Conservation (phyloP, 2,888 invertebrate genomes). For the Lithosia quadra region DNA sequence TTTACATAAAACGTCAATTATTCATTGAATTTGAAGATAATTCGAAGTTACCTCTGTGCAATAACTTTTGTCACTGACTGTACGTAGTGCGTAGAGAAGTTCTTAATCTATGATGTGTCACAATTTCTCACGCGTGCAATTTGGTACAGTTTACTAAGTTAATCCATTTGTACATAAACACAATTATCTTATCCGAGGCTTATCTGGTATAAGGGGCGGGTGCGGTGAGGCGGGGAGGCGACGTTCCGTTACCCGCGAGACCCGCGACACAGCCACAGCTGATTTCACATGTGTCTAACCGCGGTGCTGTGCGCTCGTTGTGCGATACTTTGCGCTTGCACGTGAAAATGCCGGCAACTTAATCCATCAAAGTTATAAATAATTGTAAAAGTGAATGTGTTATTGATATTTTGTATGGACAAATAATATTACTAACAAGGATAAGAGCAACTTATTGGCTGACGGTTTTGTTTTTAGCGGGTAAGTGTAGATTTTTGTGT, state of each 20-base stretch:
- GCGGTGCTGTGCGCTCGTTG: slow-evolving; percentile 66
- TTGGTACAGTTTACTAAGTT: slow-evolving; percentile 40
- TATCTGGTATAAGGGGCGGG: slow-evolving; percentile 64
- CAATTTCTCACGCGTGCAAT: slow-evolving; percentile 37
- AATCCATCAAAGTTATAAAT: slow-evolving; percentile 48
- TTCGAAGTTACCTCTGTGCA: neutral
- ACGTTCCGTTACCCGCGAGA: slow-evolving; percentile 47
- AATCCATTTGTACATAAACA: slow-evolving; percentile 72
- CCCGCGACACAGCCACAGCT: slow-evolving; percentile 72
- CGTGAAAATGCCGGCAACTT: slow-evolving; percentile 74
- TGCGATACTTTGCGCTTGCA: slow-evolving; percentile 48
- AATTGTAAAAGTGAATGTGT: slow-evolving; percentile 66
- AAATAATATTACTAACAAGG: slow-evolving; percentile 42
- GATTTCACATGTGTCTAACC: slow-evolving; percentile 81
- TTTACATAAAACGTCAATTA: neutral
- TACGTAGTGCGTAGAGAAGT: neutral
- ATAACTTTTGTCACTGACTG: neutral
- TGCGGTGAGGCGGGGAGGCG: slow-evolving; percentile 57
- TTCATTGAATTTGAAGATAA: neutral
- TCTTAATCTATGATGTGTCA: slow-evolving; percentile 13
- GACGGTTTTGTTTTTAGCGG: slow-evolving; percentile 54
- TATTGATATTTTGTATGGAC: slow-evolving; percentile 53
- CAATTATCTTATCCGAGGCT: slow-evolving; percentile 70
- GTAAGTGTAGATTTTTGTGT: slow-evolving; percentile 53
- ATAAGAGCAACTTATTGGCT: slow-evolving; percentile 45